Percentiles rank a stretch among this genome's conserved stretches.
phyloP scores from a whole-genome alignment of 1,140 invertebrate species.

The Hyles vespertilio region DNA sequence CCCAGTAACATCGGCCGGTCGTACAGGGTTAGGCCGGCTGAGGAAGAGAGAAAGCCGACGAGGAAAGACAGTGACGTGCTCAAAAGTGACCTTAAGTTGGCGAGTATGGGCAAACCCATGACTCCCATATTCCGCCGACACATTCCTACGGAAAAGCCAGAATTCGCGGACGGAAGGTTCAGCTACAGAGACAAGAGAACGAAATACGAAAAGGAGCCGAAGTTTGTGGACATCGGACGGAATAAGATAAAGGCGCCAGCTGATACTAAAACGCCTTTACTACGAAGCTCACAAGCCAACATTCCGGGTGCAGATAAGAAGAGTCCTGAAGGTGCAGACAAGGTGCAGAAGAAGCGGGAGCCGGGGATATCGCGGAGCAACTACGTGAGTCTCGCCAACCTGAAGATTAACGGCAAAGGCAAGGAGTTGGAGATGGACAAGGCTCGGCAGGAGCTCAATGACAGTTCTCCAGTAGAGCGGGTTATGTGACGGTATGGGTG shows the following conservation, averaged over 20 bases:
- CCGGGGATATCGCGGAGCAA: constrained; percentile 61
- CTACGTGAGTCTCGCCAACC: constrained; percentile 68
- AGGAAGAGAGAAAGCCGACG: constrained; percentile 24
- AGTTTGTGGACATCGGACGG: constrained; percentile 37
- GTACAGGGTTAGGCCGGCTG: constrained; percentile 44
- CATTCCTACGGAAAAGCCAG: constrained; percentile 36
- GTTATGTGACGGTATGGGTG: constrained; percentile 26
- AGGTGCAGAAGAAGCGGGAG: constrained; percentile 31
- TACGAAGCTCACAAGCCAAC: constrained; percentile 19
- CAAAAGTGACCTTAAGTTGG: constrained; percentile 55
- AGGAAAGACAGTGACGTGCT: constrained; percentile 33
- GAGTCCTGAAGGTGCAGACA: background rate
- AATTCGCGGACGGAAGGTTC: constrained; percentile 56
- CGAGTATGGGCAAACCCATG: constrained; percentile 65
- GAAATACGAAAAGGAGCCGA: constrained; percentile 33
- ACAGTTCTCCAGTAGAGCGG: constrained; percentile 32
- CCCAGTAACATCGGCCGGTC: constrained; percentile 30
- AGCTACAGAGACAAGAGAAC: constrained; percentile 56
- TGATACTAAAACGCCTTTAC: constrained; percentile 24
- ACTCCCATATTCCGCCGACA: constrained; percentile 65
- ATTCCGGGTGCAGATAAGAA: constrained; percentile 8
- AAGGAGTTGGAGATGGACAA: constrained; percentile 18
- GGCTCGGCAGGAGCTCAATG: constrained; percentile 13
- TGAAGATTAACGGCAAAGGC: constrained; percentile 55
- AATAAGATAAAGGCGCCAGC: constrained; percentile 39